Conservation (phyloP, 2,113 vertebrate species). For the Bos indicus region DNA sequence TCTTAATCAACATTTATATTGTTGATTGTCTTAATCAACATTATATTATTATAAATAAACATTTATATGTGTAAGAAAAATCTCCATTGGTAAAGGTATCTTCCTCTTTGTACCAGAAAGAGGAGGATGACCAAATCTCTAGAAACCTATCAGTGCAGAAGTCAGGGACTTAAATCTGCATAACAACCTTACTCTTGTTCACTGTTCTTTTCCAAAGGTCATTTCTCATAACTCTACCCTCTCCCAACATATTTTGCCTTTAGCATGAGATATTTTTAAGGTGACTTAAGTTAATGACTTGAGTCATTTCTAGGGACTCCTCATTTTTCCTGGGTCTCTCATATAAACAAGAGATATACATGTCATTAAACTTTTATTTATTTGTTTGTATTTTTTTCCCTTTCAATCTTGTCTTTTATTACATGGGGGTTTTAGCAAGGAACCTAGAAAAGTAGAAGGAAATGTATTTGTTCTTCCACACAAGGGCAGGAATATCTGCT, state of each 20-base stretch:
- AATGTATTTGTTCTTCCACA: not conserved
- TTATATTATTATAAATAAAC: not conserved
- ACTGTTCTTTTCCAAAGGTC: not conserved
- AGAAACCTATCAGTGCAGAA: not conserved
- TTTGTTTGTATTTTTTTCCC: not conserved
- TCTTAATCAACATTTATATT: not conserved
- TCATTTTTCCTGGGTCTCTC: not conserved
- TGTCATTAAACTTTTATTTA: not conserved
- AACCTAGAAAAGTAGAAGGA: not conserved
- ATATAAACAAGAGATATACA: not conserved
- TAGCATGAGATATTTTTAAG: not conserved
- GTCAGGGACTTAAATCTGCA: not conserved
- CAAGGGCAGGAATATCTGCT: not conserved
- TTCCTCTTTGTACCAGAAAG: not conserved
- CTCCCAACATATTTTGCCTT: not conserved
- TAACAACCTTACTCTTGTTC: not conserved
- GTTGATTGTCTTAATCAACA: not conserved
- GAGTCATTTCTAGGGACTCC: not conserved
- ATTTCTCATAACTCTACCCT: not conserved
- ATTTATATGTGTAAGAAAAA: not conserved
- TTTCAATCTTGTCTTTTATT: not conserved
- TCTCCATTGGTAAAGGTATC: not conserved
- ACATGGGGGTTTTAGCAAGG: not conserved
- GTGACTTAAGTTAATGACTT: not conserved
- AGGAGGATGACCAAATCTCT: not conserved